phyloP scores from a whole-genome alignment of 2,888 invertebrate genomes.

The Trachelus troglodyta region DNA sequence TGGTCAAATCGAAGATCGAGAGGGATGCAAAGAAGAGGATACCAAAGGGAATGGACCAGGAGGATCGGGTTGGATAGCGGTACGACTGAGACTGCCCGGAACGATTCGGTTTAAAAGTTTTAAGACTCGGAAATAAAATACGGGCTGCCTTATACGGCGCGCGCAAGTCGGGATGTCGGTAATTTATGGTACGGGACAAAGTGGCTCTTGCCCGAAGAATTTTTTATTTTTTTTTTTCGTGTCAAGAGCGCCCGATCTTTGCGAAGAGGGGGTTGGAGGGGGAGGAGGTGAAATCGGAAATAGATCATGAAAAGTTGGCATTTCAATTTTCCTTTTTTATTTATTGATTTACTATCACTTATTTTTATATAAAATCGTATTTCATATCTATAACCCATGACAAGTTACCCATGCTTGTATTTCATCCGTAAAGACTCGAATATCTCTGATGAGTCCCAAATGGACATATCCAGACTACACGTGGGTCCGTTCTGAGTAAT shows the following conservation, averaged over 20 bases:
- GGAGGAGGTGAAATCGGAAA: background rate
- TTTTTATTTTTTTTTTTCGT: background rate
- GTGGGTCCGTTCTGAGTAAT: background rate
- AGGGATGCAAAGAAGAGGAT: background rate
- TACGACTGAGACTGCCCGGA: conserved; percentile 6
- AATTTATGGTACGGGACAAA: conserved; percentile 44
- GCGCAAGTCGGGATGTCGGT: conserved; percentile 29
- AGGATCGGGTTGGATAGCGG: background rate
- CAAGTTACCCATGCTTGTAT: background rate
- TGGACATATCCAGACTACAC: background rate
- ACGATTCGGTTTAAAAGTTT: conserved; percentile 31
- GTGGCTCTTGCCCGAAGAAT: conserved; percentile 17
- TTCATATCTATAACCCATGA: background rate
- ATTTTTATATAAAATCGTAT: background rate
- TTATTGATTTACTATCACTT: background rate
- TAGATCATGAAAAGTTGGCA: background rate
- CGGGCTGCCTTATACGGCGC: conserved; percentile 36
- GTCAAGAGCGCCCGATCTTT: background rate
- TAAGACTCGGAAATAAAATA: conserved; percentile 41
- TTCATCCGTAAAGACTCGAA: background rate
- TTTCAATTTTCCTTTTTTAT: background rate
- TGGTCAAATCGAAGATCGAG: background rate
- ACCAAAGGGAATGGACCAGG: background rate
- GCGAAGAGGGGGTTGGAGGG: background rate
- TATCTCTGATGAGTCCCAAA: background rate